phyloP scores from a whole-genome alignment of 2,797 vertebrate species.

The Hybognathus amarus region DNA sequence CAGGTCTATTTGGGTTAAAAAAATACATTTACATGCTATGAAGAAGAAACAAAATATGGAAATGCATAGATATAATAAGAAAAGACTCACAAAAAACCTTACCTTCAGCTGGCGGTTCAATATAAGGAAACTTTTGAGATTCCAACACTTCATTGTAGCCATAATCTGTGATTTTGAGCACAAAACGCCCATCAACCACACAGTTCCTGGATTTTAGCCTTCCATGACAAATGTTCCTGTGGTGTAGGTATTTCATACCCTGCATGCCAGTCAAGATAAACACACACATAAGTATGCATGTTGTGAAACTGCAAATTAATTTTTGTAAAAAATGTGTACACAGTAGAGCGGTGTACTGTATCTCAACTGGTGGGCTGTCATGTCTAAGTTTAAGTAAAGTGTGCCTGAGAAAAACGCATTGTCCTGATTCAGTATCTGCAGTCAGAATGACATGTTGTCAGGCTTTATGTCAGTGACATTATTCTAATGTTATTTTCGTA shows the following conservation, averaged over 20 bases:
- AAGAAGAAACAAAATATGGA: background rate
- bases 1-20: constrained; percentile 68
- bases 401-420: background rate
- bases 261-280: constrained; percentile 49
- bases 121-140: constrained; percentile 71
- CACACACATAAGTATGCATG: constrained; percentile 5
- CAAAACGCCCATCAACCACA: constrained; percentile 80
- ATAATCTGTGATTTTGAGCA: constrained; percentile 80
- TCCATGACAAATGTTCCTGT: constrained; percentile 71
- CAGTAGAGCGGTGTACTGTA: background rate
- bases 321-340: background rate
- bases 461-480: too few relatives aligned
- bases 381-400: background rate
- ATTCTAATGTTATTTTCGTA: too few relatives aligned
- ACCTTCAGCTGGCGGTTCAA: constrained; percentile 72
- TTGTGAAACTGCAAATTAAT: background rate
- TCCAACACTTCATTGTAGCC: constrained; percentile 77
- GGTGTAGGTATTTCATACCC: constrained; percentile 84
- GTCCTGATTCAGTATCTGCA: background rate
- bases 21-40: constrained; percentile 19
- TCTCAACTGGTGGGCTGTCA: background rate
- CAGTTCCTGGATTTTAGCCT: constrained; percentile 82
- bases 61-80: background rate
- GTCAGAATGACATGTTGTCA: too few relatives aligned
- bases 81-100: constrained; percentile 28